Base-by-base conservation (phyloP, 1,140 invertebrate genomes). In the Ctenoplectra terminalis region DNA sequence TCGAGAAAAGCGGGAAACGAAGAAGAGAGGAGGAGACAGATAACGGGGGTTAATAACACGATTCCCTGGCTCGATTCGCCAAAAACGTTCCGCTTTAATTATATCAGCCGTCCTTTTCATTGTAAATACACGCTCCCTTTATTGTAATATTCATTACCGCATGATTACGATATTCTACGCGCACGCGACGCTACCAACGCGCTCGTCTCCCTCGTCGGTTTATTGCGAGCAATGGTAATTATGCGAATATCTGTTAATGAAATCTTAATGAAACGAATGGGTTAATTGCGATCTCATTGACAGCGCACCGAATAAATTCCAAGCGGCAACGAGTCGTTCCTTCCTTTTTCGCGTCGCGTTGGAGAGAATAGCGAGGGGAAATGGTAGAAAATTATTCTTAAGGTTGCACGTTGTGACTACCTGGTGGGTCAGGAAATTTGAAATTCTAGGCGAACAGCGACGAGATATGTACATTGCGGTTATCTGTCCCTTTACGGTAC, bases 401-500 rank as follows among this genome's bases (percentile, higher is more conserved):
- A 34, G 29, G 37, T n/a, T 29, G 46, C 7, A 9, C 34, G n/a
- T 7, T 17, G n/a, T n/a, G n/a, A n/a, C n/a, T n/a, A n/a, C n/a
- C n/a, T n/a, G 23, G 20, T 20, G 34, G 8, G 23, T 23, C 37
- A 20, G 20, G 15, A 48, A 69, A 82, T 78, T 82, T 69, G 46
- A 71, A 86, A 87, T 79, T 85, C 70, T 79, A 63, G 64, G 43
- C 61, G 60, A 79, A 74, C 52, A 29, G 31, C 63, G 54, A 29
- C 34, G 63, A 77, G 73, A 87, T 79, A 83, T 63, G 79, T 83
- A 52, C 50, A 20, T n/a, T 58, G 52, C 43, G 40, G 75, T 86
- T 87, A 83, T 86, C 84, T 70, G 82, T 54, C 60, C 73, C 70
- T 82, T 87, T 81, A 71, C 67, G 67, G 73, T 61, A 70, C 56